Evolutionary conservation across 2,888 invertebrate genomes (phyloP).

Genomic region (Marronus borbonicus): DNA sequence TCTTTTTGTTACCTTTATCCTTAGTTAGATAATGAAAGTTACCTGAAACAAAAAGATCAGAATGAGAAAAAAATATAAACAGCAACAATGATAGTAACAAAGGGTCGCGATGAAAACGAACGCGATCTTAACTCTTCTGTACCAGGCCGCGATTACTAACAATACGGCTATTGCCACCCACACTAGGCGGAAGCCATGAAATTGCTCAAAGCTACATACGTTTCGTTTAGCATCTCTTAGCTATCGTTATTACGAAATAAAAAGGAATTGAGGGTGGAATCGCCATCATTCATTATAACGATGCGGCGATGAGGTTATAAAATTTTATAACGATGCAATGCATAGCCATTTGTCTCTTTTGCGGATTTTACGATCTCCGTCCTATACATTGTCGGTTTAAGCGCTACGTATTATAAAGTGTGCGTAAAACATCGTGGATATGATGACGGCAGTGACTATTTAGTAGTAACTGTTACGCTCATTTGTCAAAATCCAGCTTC

Average conservation of each 20-base stretch:
- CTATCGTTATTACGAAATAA: slow-evolving; percentile 42
- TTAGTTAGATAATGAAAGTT: slow-evolving; percentile 21
- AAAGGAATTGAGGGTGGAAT: slow-evolving; percentile 37
- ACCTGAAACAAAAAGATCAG: slow-evolving; percentile 29
- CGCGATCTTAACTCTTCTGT: not conserved
- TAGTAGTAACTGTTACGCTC: not conserved
- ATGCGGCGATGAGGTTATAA: slow-evolving; percentile 20
- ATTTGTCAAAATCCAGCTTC: not conserved
- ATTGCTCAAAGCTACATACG: slow-evolving; percentile 30
- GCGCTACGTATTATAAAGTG: not conserved
- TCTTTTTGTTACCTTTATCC: slow-evolving; percentile 18
- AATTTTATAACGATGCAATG: slow-evolving; percentile 13
- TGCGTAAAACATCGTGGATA: not conserved
- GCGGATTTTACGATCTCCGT: slow-evolving; percentile 3
- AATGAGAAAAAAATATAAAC: slow-evolving; percentile 5
- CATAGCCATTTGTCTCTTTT: slow-evolving; percentile 8
- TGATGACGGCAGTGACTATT: not conserved
- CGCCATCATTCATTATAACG: slow-evolving; percentile 48
- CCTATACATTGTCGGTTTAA: not conserved
- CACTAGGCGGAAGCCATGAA: slow-evolving; percentile 54
- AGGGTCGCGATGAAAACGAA: slow-evolving; percentile 21
- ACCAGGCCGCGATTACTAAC: slow-evolving; percentile 44
- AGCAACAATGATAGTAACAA: not conserved
- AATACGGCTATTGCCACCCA: slow-evolving; percentile 56
- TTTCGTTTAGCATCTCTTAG: slow-evolving; percentile 40